These are phyloP conservation scores for Aptenodytes forsteri DNA, from an alignment of 2,113 vertebrate species.

Conservation along the genomic window DNA sequence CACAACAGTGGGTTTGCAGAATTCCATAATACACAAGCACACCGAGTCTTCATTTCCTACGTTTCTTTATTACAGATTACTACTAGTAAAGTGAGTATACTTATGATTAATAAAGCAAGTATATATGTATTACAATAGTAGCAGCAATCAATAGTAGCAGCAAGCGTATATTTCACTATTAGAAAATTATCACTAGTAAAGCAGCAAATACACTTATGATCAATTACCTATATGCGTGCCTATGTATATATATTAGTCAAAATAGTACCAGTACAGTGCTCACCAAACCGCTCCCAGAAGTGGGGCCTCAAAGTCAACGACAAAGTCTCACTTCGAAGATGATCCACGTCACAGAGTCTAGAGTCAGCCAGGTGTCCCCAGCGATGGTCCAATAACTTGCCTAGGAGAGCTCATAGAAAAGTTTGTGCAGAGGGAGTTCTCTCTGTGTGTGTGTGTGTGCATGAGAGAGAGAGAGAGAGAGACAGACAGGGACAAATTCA, in stretches of 20 bases:
- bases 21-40: fast-evolving
- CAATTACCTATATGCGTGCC: neutral
- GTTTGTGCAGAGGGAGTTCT: neutral
- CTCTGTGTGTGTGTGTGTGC: neutral
- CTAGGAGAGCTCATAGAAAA: neutral
- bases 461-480: neutral
- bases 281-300: neutral
- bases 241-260: neutral
- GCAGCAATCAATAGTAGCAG: neutral
- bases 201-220: neutral
- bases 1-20: neutral
- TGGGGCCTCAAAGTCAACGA: neutral
- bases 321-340: neutral
- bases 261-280: neutral
- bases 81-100: neutral
- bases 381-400: neutral
- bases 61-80: neutral
- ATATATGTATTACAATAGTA: neutral
- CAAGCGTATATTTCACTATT: neutral
- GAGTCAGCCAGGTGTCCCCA: neutral
- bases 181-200: neutral
- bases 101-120: neutral
- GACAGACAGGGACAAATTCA: neutral
- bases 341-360: fast-evolving
- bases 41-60: neutral